A percentile compares a stretch with the other conserved stretches of the same genome.
These are phyloP conservation scores for Oxystoma pomonae DNA, from an alignment of 2,888 invertebrate genomes.

Conservation along the genomic window DNA sequence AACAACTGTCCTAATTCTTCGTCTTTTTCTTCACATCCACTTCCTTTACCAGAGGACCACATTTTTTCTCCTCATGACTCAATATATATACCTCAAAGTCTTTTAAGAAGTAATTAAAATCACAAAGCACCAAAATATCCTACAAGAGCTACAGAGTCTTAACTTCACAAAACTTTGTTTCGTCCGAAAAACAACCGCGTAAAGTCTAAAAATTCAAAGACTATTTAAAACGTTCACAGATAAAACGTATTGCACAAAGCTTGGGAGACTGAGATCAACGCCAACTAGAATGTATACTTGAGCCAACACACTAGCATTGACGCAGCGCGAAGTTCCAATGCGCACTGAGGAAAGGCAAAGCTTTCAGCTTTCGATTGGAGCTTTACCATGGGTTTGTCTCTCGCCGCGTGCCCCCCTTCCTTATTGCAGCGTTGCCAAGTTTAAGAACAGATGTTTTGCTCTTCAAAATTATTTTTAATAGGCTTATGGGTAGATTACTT, in stretches of 20 bases:
- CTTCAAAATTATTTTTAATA: too few species aligned
- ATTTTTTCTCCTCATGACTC: constrained; percentile 20
- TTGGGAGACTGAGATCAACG: background rate
- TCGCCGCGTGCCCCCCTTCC: background rate
- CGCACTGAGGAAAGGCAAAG: background rate
- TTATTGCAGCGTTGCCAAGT: background rate
- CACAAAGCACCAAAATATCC: too few species aligned
- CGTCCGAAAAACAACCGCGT: background rate
- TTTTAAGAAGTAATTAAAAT: too few species aligned
- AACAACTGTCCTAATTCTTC: constrained; percentile 24
- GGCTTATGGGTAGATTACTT: background rate
- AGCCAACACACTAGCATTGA: background rate
- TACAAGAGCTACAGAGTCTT: too few species aligned
- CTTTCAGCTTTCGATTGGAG: background rate
- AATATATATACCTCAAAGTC: too few species aligned
- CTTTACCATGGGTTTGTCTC: background rate
- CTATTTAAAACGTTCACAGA: background rate
- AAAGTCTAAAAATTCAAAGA: background rate
- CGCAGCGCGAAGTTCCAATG: background rate
- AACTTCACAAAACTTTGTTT: too few species aligned
- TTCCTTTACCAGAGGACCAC: constrained; percentile 19
- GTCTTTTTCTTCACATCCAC: constrained; percentile 21
- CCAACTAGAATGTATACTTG: background rate
- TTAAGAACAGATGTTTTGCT: background rate
- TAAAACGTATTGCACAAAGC: background rate